These are phyloP conservation scores for Diarsia mendica DNA, from an alignment of 2,888 invertebrate species.

Conservation along the genomic window DNA sequence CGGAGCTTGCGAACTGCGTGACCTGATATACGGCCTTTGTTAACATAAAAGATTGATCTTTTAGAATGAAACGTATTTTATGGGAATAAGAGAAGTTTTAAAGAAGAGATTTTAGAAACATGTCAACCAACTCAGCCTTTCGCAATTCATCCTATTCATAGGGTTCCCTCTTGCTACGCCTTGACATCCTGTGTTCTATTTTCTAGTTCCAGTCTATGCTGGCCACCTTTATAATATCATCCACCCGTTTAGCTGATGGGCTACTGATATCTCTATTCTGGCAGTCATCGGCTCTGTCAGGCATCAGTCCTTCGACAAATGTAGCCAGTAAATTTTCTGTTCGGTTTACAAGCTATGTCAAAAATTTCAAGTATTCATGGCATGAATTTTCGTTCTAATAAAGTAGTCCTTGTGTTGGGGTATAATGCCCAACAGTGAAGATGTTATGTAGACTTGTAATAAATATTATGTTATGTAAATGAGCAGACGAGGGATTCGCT, in stretches of 20 bases:
- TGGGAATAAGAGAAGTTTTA: too few species aligned
- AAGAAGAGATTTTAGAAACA: too few species aligned
- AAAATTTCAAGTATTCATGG: not conserved
- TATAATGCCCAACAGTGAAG: not conserved
- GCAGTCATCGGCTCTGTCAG: not conserved
- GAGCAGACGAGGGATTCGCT: too few species aligned
- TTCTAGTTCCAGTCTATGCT: not conserved
- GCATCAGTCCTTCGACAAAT: not conserved
- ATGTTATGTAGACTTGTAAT: not conserved
- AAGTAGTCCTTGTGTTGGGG: not conserved
- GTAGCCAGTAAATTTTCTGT: not conserved
- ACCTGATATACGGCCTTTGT: not conserved
- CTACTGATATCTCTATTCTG: not conserved
- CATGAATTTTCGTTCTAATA: not conserved
- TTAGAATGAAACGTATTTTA: not conserved
- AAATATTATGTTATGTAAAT: too few species aligned
- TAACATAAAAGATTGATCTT: not conserved
- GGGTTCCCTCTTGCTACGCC: not conserved
- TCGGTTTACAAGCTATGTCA: not conserved
- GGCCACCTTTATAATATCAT: not conserved
- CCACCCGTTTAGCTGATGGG: not conserved
- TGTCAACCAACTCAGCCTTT: not conserved
- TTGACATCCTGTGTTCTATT: not conserved
- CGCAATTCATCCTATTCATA: not conserved
- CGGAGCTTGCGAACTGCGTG: slow-evolving; percentile 32